Conservation (phyloP, 2,113 vertebrate genomes). For the Struthidea cinerea region DNA sequence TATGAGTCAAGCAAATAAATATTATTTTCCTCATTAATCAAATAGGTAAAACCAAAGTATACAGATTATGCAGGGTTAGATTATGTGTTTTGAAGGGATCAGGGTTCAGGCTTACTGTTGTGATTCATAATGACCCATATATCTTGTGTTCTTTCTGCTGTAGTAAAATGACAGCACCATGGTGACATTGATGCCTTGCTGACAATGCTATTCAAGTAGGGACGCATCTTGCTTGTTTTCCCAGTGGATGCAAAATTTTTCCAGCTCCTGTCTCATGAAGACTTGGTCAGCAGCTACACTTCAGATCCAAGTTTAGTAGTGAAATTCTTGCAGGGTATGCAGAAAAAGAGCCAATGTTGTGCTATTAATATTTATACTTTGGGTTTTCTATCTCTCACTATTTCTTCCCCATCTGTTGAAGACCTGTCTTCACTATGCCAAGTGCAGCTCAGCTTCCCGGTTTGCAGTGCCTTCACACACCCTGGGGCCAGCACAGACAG, state of each 20-base stretch:
- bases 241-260: background rate
- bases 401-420: background rate
- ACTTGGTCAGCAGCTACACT: background rate
- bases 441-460: background rate
- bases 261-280: background rate
- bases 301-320: background rate
- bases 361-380: slow-evolving; percentile 17
- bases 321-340: background rate
- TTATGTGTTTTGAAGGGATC: background rate
- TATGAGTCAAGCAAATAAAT: background rate
- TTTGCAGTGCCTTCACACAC: background rate
- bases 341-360: background rate
- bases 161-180: background rate
- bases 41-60: background rate
- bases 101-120: rapidly evolving
- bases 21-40: background rate
- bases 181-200: background rate
- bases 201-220: background rate
- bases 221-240: background rate
- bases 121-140: background rate
- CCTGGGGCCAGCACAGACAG: background rate
- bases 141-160: background rate
- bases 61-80: background rate
- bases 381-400: background rate
- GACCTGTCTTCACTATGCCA: background rate